Evolutionary conservation across 2,797 vertebrate species (phyloP), one percentile per base, ranked within the genome.

Genomic region (Acropternis orthonyx): DNA sequence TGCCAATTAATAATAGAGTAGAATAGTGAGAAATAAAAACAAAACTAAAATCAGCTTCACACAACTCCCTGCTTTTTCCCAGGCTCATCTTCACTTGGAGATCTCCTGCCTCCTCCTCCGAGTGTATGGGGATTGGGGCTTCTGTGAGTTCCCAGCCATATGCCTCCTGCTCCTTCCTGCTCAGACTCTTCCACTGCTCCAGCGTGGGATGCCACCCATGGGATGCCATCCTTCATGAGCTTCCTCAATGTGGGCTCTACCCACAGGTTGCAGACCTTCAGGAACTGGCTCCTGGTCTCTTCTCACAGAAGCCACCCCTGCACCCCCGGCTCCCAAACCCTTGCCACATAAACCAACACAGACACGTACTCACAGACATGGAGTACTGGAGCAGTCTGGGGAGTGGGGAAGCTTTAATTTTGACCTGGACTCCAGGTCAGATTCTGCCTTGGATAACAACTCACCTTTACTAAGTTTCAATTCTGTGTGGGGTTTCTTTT

Each of bases 171-270:
- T 72, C 54, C 58, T 48, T 82, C 19, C 17, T 67, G 44, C 54
- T 82, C n/a, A 43, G 12, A 4, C 23, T 54, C 65, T 20, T 73
- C 32, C 43, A 16, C 14, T 84, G 44, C 34, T 66, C 39, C 66
- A 52, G 26, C 1, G 2, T 16, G 21, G 51, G n/a, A 4, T 65
- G 24, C 17, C 28, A 39, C 26, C 15, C 37, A 83, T 0, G 0
- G n/a, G 52, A 20, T 4, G 20, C 21, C 4, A 5, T 16, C 28
- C 55, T 55, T 41, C 30, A 59, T 8, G 7, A 62, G 43, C 16
- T 16, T 37, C 46, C 22, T 18, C 56, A 61, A 1, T 2, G 4
- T 9, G 16, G 17, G 20, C 2, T 49, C 44, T 26, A 34, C 32
- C 37, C 72, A 43, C 6, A 32, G 52, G 22, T 12, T 36, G 8